Percentiles rank a stretch among this genome's conserved stretches.
These are phyloP conservation scores for Lordiphosa andalusiaca DNA, from an alignment of 2,888 invertebrate species.

Conservation along the genomic window DNA sequence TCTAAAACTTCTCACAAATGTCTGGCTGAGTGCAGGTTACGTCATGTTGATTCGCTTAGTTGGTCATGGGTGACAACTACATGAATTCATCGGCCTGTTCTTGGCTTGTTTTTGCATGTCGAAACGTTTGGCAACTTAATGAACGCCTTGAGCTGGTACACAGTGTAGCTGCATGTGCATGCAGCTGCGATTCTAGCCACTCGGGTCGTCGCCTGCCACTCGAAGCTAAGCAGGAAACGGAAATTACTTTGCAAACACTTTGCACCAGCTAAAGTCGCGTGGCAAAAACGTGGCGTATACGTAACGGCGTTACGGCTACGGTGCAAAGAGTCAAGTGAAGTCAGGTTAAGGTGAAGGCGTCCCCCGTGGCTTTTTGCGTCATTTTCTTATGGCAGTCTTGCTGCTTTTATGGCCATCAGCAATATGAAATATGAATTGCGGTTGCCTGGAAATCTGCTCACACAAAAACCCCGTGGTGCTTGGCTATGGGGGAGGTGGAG, in stretches of 20 bases:
- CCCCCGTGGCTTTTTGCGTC: slow-evolving; percentile 43
- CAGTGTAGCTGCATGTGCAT: slow-evolving; percentile 5
- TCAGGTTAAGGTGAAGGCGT: slow-evolving; percentile 36
- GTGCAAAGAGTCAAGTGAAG: slow-evolving; percentile 60
- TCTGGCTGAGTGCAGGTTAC: slow-evolving; percentile 6
- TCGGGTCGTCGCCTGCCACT: slow-evolving; percentile 55
- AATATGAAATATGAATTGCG: slow-evolving; percentile 73
- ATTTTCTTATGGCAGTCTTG: slow-evolving; percentile 56
- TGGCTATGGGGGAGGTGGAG: slow-evolving; percentile 1
- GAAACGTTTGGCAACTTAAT: slow-evolving; percentile 36
- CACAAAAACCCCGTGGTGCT: slow-evolving; percentile 18
- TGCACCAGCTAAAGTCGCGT: slow-evolving; percentile 45
- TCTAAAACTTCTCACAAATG: too few relatives aligned
- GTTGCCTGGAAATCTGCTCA: slow-evolving; percentile 55
- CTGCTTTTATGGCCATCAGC: slow-evolving; percentile 55
- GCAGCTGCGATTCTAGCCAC: slow-evolving; percentile 4
- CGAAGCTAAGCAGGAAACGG: slow-evolving; percentile 69
- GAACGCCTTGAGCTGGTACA: slow-evolving; percentile 29
- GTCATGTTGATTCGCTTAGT: slow-evolving; percentile 12
- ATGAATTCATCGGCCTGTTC: slow-evolving; percentile 11
- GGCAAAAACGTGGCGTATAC: slow-evolving; percentile 27
- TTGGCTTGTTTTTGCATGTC: slow-evolving; percentile 11
- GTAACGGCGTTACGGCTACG: slow-evolving; percentile 23
- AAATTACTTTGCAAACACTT: slow-evolving; percentile 75
- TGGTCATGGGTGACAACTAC: slow-evolving; percentile 14